phyloP scores from a whole-genome alignment of 2,797 vertebrate species.

The Premnoplex brunnescens region DNA sequence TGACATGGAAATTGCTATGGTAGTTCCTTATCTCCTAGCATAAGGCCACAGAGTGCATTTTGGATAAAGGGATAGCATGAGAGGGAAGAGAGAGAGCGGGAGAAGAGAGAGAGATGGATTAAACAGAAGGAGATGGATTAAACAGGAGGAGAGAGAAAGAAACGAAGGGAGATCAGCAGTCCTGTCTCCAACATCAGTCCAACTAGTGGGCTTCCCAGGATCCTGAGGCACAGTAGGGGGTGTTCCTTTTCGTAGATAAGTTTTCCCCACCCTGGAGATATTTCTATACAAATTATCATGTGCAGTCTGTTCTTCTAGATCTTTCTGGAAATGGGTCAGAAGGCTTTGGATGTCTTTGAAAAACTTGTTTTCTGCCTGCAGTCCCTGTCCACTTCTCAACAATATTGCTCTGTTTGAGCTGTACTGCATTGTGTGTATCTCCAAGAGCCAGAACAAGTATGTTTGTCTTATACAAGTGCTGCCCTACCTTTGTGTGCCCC shows the following conservation, averaged over 20 bases:
- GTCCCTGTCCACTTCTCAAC: not conserved
- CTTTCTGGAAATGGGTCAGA: not conserved
- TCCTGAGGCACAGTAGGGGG: not conserved
- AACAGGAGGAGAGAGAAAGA: not conserved
- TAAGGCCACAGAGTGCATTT: not conserved
- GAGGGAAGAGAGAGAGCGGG: not conserved
- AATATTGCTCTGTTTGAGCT: not conserved
- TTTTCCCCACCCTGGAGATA: not conserved
- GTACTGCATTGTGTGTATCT: not conserved
- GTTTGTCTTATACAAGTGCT: not conserved
- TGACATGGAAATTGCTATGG: not conserved
- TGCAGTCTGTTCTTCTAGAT: not conserved
- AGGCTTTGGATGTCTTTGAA: not conserved
- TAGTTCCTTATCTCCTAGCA: not conserved
- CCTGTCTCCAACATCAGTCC: not conserved
- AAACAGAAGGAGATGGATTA: not conserved
- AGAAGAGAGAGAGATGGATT: not conserved
- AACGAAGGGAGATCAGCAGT: not conserved
- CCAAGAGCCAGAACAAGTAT: not conserved
- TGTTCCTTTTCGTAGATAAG: not conserved
- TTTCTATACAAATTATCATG: not conserved
- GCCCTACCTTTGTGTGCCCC: fast-evolving
- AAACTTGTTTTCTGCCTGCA: not conserved
- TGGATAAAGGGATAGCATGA: not conserved
- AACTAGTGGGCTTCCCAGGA: not conserved